Evolutionary conservation across 2,113 vertebrate species (phyloP), one percentile per base, ranked within the genome.

Genomic region (Phalacrocorax brasilianus): DNA sequence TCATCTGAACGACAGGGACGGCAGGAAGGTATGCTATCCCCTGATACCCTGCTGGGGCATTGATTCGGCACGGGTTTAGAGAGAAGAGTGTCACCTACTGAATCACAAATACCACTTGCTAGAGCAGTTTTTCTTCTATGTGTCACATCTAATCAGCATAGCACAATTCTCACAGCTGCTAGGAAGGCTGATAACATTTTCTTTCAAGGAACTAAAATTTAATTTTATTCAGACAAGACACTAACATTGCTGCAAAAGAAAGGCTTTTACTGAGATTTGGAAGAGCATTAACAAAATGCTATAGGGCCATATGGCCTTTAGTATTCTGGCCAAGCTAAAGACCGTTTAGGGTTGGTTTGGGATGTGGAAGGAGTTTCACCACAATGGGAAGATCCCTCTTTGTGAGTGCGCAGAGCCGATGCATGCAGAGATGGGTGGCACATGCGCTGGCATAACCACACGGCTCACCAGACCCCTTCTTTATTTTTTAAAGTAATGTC

Each of bases 141-240:
- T 92, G 93, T 96, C 96, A 96, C 92, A 92, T 97, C 76, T 96
- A 77, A 96, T 94, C 95, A 95, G 93, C 73, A 93, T 58, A 95
- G 93, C 75, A 77, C 92, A 93, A 96, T 95, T 95, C 88, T 89
- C 87, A 86, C 75, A 96, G 95, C 92, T 95, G 94, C 88, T 93
- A 92, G 78, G 72, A 95, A 83, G 86, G 81, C 92, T 89, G 95
- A 92, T 96, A 95, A 85, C 84, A 89, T 95, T 96, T 97, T 97
- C 91, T 97, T 96, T 97, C 92, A 97, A 93, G 96, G 87, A 96
- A 97, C 81, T 91, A 92, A 94, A 96, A 95, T 92, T 92, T 95
- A 84, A 95, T 96, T 97, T 95, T 94, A 92, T 93, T 95, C 89
- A 95, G 49, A 71, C 77, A 78, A 94, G 91, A 95, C 52, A 94